Evolutionary conservation across 2,113 vertebrate species (phyloP).

Genomic region (Oceanodroma tethys): DNA sequence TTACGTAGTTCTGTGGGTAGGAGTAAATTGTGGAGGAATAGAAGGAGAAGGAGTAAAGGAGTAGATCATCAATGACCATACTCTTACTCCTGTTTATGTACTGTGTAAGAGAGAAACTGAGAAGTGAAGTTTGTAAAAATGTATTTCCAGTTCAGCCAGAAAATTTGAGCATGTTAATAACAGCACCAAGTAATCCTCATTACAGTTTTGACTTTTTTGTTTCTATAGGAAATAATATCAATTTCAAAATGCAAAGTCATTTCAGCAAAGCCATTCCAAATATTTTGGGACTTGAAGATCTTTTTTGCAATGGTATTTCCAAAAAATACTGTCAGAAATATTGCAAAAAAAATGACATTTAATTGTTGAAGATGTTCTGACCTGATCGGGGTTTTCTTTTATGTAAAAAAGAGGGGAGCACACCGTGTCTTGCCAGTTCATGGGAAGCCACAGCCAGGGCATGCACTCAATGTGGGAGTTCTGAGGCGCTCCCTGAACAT

Average conservation of each 20-base stretch:
- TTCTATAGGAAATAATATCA: not conserved
- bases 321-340: not conserved
- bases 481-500: not conserved
- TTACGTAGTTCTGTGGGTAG: not conserved
- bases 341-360: not conserved
- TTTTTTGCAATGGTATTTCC: not conserved
- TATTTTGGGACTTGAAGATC: not conserved
- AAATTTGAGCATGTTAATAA: not conserved
- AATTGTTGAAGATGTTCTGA: not conserved
- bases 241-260: not conserved
- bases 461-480: not conserved
- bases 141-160: not conserved
- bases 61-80: not conserved
- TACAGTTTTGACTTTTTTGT: not conserved
- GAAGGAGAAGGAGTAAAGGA: not conserved
- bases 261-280: not conserved
- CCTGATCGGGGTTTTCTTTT: not conserved
- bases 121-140: not conserved
- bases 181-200: not conserved
- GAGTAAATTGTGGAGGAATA: not conserved
- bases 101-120: not conserved
- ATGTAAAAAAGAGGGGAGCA: not conserved
- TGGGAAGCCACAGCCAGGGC: not conserved
- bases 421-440: fast-evolving
- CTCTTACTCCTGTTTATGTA: not conserved